Percentiles rank a stretch among this genome's conserved stretches.
These are phyloP conservation scores for Elephantulus edwardii DNA, from an alignment of 2,113 vertebrate species.

Conservation along the genomic window DNA sequence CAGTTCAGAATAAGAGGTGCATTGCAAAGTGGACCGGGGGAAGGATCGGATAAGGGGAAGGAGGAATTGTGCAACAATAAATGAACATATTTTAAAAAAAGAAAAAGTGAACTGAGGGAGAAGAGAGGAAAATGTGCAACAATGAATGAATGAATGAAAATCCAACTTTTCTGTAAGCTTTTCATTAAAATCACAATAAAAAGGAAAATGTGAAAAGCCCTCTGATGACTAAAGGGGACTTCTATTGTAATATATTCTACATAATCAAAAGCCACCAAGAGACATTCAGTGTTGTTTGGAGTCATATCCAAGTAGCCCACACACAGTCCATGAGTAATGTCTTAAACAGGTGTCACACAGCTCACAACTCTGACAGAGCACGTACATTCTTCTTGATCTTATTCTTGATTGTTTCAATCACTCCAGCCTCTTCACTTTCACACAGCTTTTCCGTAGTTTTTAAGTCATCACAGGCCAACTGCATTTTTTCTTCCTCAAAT, in stretches of 20 bases:
- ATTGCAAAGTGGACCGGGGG: too few species aligned
- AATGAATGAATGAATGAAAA: too few species aligned
- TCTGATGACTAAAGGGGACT: neutral
- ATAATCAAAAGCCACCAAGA: neutral
- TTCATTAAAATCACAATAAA: too few species aligned
- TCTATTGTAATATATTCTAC: neutral
- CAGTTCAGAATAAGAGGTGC: too few species aligned
- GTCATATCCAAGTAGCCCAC: neutral
- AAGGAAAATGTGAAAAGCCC: too few species aligned
- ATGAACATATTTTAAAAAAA: too few species aligned
- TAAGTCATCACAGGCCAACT: slow-evolving; percentile 96
- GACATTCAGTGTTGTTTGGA: neutral
- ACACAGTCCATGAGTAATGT: neutral
- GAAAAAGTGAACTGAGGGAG: too few species aligned
- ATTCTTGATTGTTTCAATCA: slow-evolving; percentile 98
- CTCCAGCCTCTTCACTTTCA: slow-evolving; percentile 95
- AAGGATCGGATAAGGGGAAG: too few species aligned
- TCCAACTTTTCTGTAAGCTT: too few species aligned
- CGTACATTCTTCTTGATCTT: slow-evolving; percentile 99
- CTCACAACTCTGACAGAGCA: neutral
- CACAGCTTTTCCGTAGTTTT: slow-evolving; percentile 97
- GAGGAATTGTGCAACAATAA: too few species aligned
- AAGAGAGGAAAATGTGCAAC: too few species aligned
- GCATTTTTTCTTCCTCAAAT: slow-evolving; percentile 99
- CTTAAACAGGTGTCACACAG: neutral